A percentile compares a stretch with the other conserved stretches of the same genome.
phyloP scores from a whole-genome alignment of 1,140 invertebrate genomes.

The Macrocentrus cingulum region DNA sequence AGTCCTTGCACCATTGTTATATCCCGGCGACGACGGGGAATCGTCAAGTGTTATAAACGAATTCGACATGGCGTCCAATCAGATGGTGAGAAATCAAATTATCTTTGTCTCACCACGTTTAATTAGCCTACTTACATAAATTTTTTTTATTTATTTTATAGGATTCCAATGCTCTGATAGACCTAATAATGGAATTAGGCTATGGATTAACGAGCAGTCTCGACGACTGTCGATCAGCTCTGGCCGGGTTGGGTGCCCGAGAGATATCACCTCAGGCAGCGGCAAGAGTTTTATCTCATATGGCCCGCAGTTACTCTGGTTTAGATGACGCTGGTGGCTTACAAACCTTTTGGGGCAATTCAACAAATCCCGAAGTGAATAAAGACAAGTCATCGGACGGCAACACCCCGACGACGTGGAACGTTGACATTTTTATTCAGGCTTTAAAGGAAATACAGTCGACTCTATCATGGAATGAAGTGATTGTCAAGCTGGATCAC shows the following conservation, averaged over 20 bases:
- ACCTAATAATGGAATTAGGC: conserved; percentile 87
- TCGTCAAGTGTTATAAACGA: conserved; percentile 66
- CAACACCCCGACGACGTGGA: conserved; percentile 73
- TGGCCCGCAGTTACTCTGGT: conserved; percentile 79
- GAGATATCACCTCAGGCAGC: conserved; percentile 80
- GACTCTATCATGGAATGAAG: conserved; percentile 88
- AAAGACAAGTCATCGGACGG: conserved; percentile 52
- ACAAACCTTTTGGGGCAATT: conserved; percentile 61
- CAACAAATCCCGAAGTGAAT: conserved; percentile 40
- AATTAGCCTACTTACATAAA: background rate
- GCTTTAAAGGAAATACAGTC: conserved; percentile 83
- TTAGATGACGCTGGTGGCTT: conserved; percentile 70
- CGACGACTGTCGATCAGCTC: conserved; percentile 85
- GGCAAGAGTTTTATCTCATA: conserved; percentile 81
- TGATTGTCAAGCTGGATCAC: conserved; percentile 88
- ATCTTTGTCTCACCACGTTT: conserved; percentile 4
- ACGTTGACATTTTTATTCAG: conserved; percentile 89
- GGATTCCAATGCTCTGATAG: conserved; percentile 74
- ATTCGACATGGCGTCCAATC: conserved; percentile 59
- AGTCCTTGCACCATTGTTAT: conserved; percentile 83
- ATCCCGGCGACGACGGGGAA: conserved; percentile 76
- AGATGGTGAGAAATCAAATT: conserved; percentile 60
- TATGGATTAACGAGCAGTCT: conserved; percentile 83
- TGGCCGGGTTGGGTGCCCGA: conserved; percentile 73
- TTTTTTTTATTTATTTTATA: conserved; percentile 28